These are phyloP conservation scores for Onychomys arenicola DNA, from an alignment of 2,797 vertebrate genomes.

Conservation along the genomic window DNA sequence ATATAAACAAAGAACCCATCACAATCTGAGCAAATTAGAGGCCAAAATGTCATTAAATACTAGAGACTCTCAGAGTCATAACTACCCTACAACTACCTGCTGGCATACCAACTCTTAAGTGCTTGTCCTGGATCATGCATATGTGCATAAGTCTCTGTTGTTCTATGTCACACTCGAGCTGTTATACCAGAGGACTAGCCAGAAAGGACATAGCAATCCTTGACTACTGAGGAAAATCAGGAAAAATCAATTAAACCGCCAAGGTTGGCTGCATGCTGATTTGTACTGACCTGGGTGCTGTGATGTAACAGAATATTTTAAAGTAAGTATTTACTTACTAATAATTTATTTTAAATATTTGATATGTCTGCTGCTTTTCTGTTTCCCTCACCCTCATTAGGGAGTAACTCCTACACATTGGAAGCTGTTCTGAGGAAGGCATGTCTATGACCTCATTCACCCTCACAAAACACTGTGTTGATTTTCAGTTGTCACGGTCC, in stretches of 20 bases:
- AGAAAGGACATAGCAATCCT: not conserved
- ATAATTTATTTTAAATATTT: not conserved
- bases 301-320: not conserved
- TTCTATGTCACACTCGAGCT: not conserved
- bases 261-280: not conserved
- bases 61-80: not conserved
- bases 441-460: not conserved
- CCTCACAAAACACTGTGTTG: not conserved
- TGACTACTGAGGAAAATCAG: not conserved
- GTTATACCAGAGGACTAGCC: not conserved
- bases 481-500: not conserved
- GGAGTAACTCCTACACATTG: not conserved
- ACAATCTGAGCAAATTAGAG: not conserved
- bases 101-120: not conserved
- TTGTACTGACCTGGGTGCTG: not conserved
- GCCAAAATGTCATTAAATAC: not conserved
- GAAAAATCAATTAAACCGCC: not conserved
- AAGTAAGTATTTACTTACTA: not conserved
- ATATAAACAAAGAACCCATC: not conserved
- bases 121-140: not conserved
- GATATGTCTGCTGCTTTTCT: not conserved
- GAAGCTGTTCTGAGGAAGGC: not conserved
- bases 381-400: not conserved
- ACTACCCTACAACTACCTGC: not conserved
- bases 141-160: not conserved